Percentiles rank a stretch among this genome's conserved stretches.
Conservation (phyloP, 1,140 invertebrate genomes). For the Littorina saxatilis region DNA sequence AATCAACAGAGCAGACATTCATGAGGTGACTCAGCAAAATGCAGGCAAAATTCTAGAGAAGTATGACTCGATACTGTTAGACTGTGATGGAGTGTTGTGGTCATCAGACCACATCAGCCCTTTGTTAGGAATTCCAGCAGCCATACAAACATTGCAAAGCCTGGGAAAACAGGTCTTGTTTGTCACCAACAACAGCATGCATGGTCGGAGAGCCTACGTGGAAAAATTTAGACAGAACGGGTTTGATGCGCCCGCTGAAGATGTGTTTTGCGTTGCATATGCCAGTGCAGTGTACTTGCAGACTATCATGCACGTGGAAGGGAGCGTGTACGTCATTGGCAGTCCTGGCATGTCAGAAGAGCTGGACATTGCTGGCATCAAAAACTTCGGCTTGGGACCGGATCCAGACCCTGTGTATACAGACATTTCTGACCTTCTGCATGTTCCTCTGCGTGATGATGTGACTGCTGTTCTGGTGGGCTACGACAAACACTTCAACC, state of each 20-base stretch:
- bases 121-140: conserved; percentile 48
- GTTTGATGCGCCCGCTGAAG: conserved; percentile 52
- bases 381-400: conserved; percentile 70
- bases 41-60: conserved; percentile 44
- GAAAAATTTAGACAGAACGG: conserved; percentile 57
- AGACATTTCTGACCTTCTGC: conserved; percentile 48
- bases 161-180: conserved; percentile 60
- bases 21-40: conserved; percentile 12
- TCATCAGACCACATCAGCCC: conserved; percentile 59
- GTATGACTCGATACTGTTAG: conserved; percentile 65
- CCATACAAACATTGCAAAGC: conserved; percentile 49
- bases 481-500: conserved; percentile 66
- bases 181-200: conserved; percentile 70
- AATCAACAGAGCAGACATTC: not conserved
- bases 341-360: conserved; percentile 72
- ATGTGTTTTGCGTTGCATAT: conserved; percentile 63
- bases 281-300: conserved; percentile 61
- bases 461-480: conserved; percentile 67
- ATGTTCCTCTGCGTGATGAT: conserved; percentile 54
- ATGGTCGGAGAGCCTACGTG: conserved; percentile 37
- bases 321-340: conserved; percentile 63
- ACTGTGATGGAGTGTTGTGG: conserved; percentile 69
- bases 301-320: conserved; percentile 49
- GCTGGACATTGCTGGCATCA: conserved; percentile 68
- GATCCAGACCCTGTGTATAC: conserved; percentile 57